Evolutionary conservation across 2,888 invertebrate species (phyloP), one percentile per base, ranked within the genome.

Genomic region (Ophonus ardosiacus): DNA sequence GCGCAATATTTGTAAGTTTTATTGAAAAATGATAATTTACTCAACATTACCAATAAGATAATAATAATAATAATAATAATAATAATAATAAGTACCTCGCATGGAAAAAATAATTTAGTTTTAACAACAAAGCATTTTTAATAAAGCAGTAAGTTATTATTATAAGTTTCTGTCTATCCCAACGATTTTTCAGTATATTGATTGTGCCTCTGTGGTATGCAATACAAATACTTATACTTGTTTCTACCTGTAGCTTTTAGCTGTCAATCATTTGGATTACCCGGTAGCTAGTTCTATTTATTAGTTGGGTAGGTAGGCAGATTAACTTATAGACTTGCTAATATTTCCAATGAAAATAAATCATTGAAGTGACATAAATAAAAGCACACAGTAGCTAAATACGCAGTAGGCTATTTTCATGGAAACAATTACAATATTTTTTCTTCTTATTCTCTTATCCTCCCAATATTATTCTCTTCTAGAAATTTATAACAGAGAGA

Each of bases 281-380:
- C 24, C 68, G 31, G 68, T 68, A 68, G 68, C 68, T 31, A 15
- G 15, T 15, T 3, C 31, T 38, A 68, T 68, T 68, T 68, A 68
- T 24, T 68, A 38, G 68, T 15, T 68, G 68, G 38, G 24, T 13
- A 38, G 68, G 68, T 24, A 68, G 38, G 68, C 31, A 68, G 15
- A 68, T 68, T 38, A n/a, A 38, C 24, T 10, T 63, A 21, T 63
- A 24, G 63, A 68, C 68, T 31, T 38, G 40, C 1, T 68, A 31
- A 68, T 38, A 15, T 15, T 68, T 68, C 68, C 68, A 68, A 31
- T 40, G 68, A 68, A 68, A 68, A 68, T 68, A 68, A 68, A 68
- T 68, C 68, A 68, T 68, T 68, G 21, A 63, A 24, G 24, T 63
- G 38, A 31, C 38, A 38, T 38, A 68, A 68, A 68, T 68, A 38